These are phyloP conservation scores for Octodonta nipae DNA, from an alignment of 2,888 invertebrate genomes.

Conservation along the genomic window DNA sequence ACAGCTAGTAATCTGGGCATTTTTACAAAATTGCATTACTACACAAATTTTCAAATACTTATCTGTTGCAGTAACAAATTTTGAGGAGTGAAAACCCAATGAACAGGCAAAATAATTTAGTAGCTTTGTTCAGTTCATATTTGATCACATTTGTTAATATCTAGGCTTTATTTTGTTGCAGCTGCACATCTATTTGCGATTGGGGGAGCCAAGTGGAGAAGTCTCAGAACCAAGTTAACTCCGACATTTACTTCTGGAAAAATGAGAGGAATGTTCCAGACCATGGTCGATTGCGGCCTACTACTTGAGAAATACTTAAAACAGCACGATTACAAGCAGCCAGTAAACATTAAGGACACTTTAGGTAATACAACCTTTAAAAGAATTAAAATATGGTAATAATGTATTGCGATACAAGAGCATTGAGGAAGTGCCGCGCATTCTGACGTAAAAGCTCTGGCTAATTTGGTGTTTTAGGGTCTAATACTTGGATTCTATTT, in stretches of 20 bases:
- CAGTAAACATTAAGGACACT: conserved; percentile 9
- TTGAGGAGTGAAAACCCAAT: background rate
- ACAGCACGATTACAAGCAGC: too few relatives aligned
- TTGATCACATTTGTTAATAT: background rate
- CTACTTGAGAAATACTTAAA: conserved; percentile 7
- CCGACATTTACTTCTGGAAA: conserved; percentile 51
- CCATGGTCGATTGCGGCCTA: conserved; percentile 39
- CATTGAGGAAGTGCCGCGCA: too few relatives aligned
- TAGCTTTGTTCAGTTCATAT: conserved; percentile 1
- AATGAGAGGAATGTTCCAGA: conserved; percentile 46
- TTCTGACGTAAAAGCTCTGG: too few relatives aligned
- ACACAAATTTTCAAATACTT: conserved; percentile 1
- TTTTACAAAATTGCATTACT: background rate
- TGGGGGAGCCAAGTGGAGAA: conserved; percentile 46
- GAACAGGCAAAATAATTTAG: too few relatives aligned
- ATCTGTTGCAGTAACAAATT: background rate
- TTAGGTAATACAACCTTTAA: too few relatives aligned
- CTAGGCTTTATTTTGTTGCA: background rate
- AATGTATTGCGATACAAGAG: too few relatives aligned
- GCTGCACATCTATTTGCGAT: conserved; percentile 42
- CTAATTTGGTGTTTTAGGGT: too few relatives aligned
- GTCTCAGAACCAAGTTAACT: conserved; percentile 43
- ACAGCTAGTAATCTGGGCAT: too few relatives aligned
- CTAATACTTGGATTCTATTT: too few relatives aligned
- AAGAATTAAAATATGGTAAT: too few relatives aligned